Percentiles rank a stretch among this genome's conserved stretches.
Conservation (phyloP, 2,797 vertebrate species). For the Gastrophryne carolinensis region DNA sequence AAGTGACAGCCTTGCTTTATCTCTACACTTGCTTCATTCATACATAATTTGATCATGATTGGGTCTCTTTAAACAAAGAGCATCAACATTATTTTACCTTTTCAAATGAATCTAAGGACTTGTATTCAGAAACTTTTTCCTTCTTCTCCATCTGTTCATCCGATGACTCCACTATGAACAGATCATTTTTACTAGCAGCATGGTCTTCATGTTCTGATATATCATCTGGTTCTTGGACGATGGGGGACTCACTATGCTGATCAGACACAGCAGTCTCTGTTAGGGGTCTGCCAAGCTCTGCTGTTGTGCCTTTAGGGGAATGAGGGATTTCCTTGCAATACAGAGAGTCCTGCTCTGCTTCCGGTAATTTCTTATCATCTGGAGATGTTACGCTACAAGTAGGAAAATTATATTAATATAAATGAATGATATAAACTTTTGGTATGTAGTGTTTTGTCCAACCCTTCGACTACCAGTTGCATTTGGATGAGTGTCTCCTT, state of each 20-base stretch:
- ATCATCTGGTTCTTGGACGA: slow-evolving; percentile 73
- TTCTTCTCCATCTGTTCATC: slow-evolving; percentile 75
- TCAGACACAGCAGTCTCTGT: slow-evolving; percentile 45
- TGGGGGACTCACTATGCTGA: slow-evolving; percentile 66
- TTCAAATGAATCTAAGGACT: slow-evolving; percentile 69
- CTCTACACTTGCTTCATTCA: no score
- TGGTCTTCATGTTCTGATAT: slow-evolving; percentile 52
- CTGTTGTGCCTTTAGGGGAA: neutral
- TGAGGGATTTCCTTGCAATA: slow-evolving; percentile 59
- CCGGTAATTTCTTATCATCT: slow-evolving; percentile 51
- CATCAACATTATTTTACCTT: slow-evolving; percentile 71
- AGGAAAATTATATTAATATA: neutral
- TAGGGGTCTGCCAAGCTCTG: slow-evolving; percentile 38
- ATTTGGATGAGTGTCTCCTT: no score
- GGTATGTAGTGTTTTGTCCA: no score
- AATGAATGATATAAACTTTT: no score
- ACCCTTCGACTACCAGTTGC: no score
- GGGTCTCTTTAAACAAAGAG: no score
- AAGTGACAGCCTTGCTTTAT: no score
- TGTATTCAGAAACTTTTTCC: slow-evolving; percentile 69
- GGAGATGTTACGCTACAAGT: slow-evolving; percentile 58
- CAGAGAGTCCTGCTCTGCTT: slow-evolving; percentile 42
- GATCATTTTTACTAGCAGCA: slow-evolving; percentile 60
- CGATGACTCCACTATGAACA: slow-evolving; percentile 70
- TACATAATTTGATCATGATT: no score